Percentiles rank a stretch among this genome's conserved stretches.
phyloP scores from a whole-genome alignment of 2,797 vertebrate species.

The Propithecus deckenii region DNA sequence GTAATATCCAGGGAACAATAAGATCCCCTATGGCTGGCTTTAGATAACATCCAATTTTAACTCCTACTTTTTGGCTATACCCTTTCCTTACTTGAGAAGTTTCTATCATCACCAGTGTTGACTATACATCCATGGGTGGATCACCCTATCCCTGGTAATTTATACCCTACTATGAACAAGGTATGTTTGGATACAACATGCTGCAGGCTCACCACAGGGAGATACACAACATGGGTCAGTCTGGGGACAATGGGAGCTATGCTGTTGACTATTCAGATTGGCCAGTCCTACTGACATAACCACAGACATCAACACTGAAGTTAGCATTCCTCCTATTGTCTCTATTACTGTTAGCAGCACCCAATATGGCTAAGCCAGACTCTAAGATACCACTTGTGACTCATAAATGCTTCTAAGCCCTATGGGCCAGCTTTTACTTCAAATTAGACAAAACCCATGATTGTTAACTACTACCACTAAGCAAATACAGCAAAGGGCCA shows the following conservation, averaged over 20 bases:
- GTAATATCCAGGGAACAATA: not conserved
- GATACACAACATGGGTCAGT: not conserved
- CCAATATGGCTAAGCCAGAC: not conserved
- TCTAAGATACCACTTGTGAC: not conserved
- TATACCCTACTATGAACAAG: not conserved
- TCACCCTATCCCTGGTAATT: not conserved
- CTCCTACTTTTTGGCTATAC: not conserved
- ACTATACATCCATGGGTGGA: not conserved
- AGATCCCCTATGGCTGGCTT: not conserved
- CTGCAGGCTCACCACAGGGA: not conserved
- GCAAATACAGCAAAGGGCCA: not conserved
- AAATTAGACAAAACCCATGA: not conserved
- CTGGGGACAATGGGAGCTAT: not conserved
- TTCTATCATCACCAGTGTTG: not conserved
- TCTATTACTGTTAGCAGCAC: not conserved
- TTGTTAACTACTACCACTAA: not conserved
- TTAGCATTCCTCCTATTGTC: not conserved
- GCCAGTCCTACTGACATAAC: not conserved
- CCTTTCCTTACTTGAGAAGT: not conserved
- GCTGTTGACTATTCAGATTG: not conserved
- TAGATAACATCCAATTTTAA: not conserved
- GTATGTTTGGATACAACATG: not conserved
- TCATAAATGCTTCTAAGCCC: not conserved
- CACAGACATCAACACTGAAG: not conserved
- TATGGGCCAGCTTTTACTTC: not conserved